A percentile compares a stretch with the other conserved stretches of the same genome.
phyloP scores from a whole-genome alignment of 1,140 invertebrate genomes.

The Lordiphosa collinella region DNA sequence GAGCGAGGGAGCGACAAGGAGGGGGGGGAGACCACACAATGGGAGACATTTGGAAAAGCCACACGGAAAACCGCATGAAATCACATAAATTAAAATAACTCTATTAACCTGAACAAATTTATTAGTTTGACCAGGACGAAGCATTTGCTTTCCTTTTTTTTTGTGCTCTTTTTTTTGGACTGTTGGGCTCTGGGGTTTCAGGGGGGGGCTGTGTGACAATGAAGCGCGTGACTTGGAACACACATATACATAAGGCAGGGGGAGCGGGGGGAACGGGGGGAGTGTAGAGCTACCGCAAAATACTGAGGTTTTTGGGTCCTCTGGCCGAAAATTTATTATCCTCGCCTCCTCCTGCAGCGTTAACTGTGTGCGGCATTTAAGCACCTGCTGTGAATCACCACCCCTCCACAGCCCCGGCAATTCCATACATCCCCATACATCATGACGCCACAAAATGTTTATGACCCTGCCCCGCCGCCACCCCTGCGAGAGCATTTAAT shows the following conservation, averaged over 20 bases:
- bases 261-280: background rate
- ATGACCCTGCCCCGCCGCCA: slow-evolving; percentile 40
- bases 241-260: too few relatives aligned
- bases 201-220: slow-evolving; percentile 38
- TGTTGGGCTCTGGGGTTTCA: background rate
- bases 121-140: slow-evolving; percentile 67
- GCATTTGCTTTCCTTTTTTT: slow-evolving; percentile 14
- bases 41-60: slow-evolving; percentile 69
- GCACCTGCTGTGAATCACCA: slow-evolving; percentile 30
- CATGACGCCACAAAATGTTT: slow-evolving; percentile 71
- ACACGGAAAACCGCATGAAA: slow-evolving; percentile 73
- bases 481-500: slow-evolving; percentile 61
- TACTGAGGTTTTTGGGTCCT: slow-evolving; percentile 24
- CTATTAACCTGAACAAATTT: slow-evolving; percentile 77
- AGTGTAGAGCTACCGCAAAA: slow-evolving; percentile 21
- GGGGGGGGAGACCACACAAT: slow-evolving; percentile 32
- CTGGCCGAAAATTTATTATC: slow-evolving; percentile 9
- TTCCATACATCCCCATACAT: slow-evolving; percentile 57
- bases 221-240: slow-evolving; percentile 25
- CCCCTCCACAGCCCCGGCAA: background rate
- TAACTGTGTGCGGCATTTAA: slow-evolving; percentile 13
- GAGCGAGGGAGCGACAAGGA: slow-evolving; percentile 4
- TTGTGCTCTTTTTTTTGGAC: background rate
- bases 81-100: slow-evolving; percentile 78
- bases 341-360: slow-evolving; percentile 1